Evolutionary conservation across 1,140 invertebrate genomes (phyloP).

Genomic region (Drosophila pruinosa): DNA sequence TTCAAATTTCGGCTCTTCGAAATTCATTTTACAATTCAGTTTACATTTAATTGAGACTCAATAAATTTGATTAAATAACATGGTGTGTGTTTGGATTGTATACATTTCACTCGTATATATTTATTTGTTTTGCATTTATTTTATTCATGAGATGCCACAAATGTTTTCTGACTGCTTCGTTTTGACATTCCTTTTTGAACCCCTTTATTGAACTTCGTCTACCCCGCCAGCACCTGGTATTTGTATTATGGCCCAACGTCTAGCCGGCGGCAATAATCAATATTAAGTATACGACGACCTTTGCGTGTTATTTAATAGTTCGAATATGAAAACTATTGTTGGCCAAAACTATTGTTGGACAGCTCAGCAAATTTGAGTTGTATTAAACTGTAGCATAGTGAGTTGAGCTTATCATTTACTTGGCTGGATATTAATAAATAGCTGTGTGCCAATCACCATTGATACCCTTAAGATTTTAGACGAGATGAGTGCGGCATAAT

Average conservation of each 20-base stretch:
- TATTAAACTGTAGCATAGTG: neutral
- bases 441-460: slow-evolving; percentile 41
- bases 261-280: slow-evolving; percentile 71
- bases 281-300: slow-evolving; percentile 61
- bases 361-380: slow-evolving; percentile 16
- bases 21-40: neutral
- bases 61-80: slow-evolving; percentile 30
- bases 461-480: slow-evolving; percentile 1
- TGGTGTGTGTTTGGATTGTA: neutral
- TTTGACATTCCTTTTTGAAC: slow-evolving; percentile 20
- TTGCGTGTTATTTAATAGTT: slow-evolving; percentile 62
- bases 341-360: slow-evolving; percentile 36
- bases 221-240: slow-evolving; percentile 32
- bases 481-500: slow-evolving; percentile 38
- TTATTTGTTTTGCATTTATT: slow-evolving; percentile 14
- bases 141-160: slow-evolving; percentile 27
- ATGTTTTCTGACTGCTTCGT: neutral
- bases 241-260: slow-evolving; percentile 46
- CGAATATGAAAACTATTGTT: slow-evolving; percentile 48
- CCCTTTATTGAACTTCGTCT: slow-evolving; percentile 9
- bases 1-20: neutral
- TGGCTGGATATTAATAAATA: slow-evolving; percentile 65
- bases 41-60: neutral
- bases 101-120: neutral
- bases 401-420: slow-evolving; percentile 28